These are phyloP conservation scores for Drosophila trapezifrons DNA, from an alignment of 1,140 invertebrate genomes.

Conservation along the genomic window DNA sequence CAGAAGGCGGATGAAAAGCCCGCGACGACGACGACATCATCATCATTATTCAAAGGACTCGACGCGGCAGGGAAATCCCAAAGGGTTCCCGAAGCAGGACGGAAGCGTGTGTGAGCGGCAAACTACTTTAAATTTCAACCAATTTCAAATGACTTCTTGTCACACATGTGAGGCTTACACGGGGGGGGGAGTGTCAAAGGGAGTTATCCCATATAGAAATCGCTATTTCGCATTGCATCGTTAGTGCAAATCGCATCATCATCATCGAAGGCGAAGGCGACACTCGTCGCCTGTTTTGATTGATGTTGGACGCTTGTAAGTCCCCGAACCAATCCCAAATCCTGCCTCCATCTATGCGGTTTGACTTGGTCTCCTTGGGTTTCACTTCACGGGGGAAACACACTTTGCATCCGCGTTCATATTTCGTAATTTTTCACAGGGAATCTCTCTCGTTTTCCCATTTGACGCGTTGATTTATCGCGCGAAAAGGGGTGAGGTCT, in stretches of 20 bases:
- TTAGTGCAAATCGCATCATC: conserved; percentile 80
- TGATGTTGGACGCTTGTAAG: conserved; percentile 76
- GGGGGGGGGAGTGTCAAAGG: conserved; percentile 8
- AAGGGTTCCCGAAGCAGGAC: conserved; percentile 52
- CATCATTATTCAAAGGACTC: conserved; percentile 78
- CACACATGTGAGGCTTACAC: conserved; percentile 56
- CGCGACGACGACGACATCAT: conserved; percentile 54
- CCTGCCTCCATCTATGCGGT: conserved; percentile 33
- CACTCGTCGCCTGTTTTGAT: conserved; percentile 66
- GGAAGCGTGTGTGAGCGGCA: conserved; percentile 50
- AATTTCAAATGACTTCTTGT: conserved; percentile 79
- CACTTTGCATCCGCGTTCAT: conserved; percentile 62
- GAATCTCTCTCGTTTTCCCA: conserved; percentile 52
- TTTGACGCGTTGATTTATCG: conserved; percentile 68
- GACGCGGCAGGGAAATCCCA: conserved; percentile 60
- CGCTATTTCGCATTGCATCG: conserved; percentile 66
- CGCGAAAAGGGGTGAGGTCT: conserved; percentile 36
- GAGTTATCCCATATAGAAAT: conserved; percentile 12
- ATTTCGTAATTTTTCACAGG: conserved; percentile 72
- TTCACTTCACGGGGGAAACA: conserved; percentile 19
- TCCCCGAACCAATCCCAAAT: conserved; percentile 51
- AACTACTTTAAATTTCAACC: conserved; percentile 82
- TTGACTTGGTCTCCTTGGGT: conserved; percentile 38
- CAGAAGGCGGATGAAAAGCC: conserved; percentile 49
- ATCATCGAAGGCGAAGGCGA: conserved; percentile 23